Evolutionary conservation across 2,113 vertebrate species (phyloP).

Genomic region (Fulica atra): DNA sequence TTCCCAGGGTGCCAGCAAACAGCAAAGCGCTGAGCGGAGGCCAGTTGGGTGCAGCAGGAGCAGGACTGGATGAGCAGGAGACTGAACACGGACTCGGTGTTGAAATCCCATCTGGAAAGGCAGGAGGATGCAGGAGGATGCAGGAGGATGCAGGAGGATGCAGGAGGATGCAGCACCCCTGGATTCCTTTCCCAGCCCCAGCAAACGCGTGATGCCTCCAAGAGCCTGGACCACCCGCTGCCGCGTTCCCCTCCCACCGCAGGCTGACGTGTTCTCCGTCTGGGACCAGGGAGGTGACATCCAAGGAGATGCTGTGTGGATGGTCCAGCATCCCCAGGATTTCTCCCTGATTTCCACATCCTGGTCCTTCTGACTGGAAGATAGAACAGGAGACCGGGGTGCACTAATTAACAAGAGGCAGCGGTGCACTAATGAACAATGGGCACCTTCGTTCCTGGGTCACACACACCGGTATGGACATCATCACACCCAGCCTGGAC

Average conservation of each 20-base stretch:
- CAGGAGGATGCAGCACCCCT: fast-evolving
- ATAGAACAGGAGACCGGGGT: background rate
- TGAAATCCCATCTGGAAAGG: background rate
- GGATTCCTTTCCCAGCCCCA: background rate
- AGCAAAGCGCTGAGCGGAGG: fast-evolving
- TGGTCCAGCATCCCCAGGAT: fast-evolving
- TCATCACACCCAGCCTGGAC: background rate
- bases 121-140: too few species aligned
- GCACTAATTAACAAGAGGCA: background rate
- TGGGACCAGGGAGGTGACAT: background rate
- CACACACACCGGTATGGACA: fast-evolving
- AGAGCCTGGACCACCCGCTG: fast-evolving
- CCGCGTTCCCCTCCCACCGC: too few species aligned
- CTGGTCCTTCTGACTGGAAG: background rate
- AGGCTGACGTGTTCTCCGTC: background rate
- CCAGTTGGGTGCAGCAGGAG: background rate
- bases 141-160: too few species aligned
- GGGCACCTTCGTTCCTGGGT: background rate
- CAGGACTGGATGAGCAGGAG: background rate
- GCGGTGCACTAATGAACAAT: background rate
- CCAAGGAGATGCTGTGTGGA: background rate
- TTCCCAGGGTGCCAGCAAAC: background rate
- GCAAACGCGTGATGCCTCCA: background rate
- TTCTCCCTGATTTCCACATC: background rate
- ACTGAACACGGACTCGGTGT: fast-evolving